Evolutionary conservation across 2,888 invertebrate genomes (phyloP).

Genomic region (Molanna angustata): DNA sequence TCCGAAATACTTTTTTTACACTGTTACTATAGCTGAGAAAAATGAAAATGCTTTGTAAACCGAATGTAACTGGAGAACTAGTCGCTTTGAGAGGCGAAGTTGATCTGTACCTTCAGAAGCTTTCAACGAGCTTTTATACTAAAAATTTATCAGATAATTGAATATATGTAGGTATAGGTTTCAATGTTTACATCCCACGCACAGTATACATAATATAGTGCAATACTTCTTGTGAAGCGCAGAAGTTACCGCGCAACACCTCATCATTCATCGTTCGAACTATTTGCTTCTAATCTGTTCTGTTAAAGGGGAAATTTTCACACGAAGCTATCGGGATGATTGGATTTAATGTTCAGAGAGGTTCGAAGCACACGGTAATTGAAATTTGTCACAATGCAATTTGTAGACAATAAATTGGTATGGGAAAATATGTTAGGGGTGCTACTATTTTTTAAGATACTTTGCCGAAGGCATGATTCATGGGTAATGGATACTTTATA

Average conservation of each 20-base stretch:
- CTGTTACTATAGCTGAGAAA: background rate
- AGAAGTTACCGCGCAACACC: slow-evolving; percentile 12
- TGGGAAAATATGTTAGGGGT: background rate
- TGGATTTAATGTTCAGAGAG: slow-evolving; percentile 22
- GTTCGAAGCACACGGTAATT: slow-evolving; percentile 14
- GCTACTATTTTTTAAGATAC: too few relatives aligned
- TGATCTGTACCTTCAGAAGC: slow-evolving; percentile 18
- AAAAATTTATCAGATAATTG: too few relatives aligned
- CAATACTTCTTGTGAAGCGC: background rate
- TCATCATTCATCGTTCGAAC: background rate
- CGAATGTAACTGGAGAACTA: background rate
- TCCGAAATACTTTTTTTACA: background rate
- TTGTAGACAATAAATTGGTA: slow-evolving; percentile 17
- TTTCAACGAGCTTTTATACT: slow-evolving; percentile 23
- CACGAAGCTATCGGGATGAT: slow-evolving; percentile 8
- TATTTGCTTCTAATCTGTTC: slow-evolving; percentile 3
- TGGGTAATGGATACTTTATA: too few relatives aligned
- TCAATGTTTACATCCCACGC: slow-evolving; percentile 30
- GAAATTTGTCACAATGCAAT: slow-evolving; percentile 28
- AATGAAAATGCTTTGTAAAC: background rate
- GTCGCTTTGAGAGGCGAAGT: slow-evolving; percentile 10
- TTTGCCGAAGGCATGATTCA: too few relatives aligned
- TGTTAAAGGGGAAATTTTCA: slow-evolving; percentile 17
- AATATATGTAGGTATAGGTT: too few relatives aligned
- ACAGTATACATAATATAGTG: background rate